These are phyloP conservation scores for Siniperca scherzeri DNA, from an alignment of 2,797 vertebrate genomes.

Conservation along the genomic window DNA sequence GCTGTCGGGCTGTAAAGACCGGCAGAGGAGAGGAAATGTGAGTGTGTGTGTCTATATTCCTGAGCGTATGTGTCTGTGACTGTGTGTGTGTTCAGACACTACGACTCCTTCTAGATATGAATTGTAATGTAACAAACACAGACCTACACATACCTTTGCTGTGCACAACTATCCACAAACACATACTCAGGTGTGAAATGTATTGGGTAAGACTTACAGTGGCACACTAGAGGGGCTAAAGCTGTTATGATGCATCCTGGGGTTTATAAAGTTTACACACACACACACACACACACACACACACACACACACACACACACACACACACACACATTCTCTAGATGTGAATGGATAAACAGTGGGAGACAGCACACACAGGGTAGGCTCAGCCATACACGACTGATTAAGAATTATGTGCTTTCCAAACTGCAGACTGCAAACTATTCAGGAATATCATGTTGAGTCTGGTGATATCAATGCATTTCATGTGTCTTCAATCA, in stretches of 20 bases:
- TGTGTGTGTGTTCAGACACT: constrained; percentile 22
- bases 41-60: constrained; percentile 64
- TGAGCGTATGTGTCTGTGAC: constrained; percentile 22
- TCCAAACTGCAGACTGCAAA: constrained; percentile 47
- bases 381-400: constrained; percentile 56
- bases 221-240: constrained; percentile 47
- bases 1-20: constrained; percentile 78
- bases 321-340: constrained; percentile 14
- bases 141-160: background rate
- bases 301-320: constrained; percentile 31
- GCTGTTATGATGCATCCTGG: constrained; percentile 66
- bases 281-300: constrained; percentile 27
- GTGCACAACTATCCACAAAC: constrained; percentile 25
- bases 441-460: constrained; percentile 42
- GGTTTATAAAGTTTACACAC: constrained; percentile 58
- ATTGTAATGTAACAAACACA: constrained; percentile 50
- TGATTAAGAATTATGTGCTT: constrained; percentile 73
- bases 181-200: constrained; percentile 46
- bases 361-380: constrained; percentile 49
- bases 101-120: constrained; percentile 45
- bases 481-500: constrained; percentile 18
- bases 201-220: constrained; percentile 48
- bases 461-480: constrained; percentile 38
- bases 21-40: constrained; percentile 52
- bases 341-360: constrained; percentile 66